Base-by-base conservation (phyloP, 1,140 invertebrate genomes). In the Lasioglossum baleicum region DNA sequence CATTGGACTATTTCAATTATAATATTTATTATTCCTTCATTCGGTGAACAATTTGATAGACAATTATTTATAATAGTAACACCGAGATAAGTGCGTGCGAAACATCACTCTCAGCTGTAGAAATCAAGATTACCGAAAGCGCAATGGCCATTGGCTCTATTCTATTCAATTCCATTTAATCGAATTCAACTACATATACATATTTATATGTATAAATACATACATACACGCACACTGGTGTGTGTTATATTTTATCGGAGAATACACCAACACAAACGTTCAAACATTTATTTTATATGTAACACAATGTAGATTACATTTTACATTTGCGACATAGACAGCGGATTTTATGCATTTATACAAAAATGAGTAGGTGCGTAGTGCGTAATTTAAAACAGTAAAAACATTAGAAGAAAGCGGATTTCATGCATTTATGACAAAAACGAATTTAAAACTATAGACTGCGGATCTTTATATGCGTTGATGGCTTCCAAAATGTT, bases 121-220 rank as follows among this genome's bases (percentile, higher is more conserved):
- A 78, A 71, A 40, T 53, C 17, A 35, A 40, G 20, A 72, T 78
- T n/a, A 71, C 10, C 53, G 42, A 17, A 71, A 42, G 3, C 35
- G 22, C 35, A 22, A 64, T 26, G 22, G 68, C 35, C 61, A 78
- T 78, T 78, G 68, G 68, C 17, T 40, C 15, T 2, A 63, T 64
- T 51, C 58, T n/a, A 53, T 61, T 71, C 20, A 77, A 71, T 64
- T 51, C 58, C 42, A 53, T 61, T 71, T n/a, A 77, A 71, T 64
- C 15, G 40, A 26, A 15, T 78, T 78, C 31, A 77, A 71, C 69
- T 13, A 58, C 22, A 22, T n/a, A 48, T 11, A 44, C 7, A 11
- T 48, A 11, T 13, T 2, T 48, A 11, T 13, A 48, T 35, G 3
- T 3, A 48, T 48, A 44, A 8, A 44, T 44, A 44, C 8, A 3